Conservation (phyloP, 2,888 invertebrate genomes). For the Melinaea marsaeus region DNA sequence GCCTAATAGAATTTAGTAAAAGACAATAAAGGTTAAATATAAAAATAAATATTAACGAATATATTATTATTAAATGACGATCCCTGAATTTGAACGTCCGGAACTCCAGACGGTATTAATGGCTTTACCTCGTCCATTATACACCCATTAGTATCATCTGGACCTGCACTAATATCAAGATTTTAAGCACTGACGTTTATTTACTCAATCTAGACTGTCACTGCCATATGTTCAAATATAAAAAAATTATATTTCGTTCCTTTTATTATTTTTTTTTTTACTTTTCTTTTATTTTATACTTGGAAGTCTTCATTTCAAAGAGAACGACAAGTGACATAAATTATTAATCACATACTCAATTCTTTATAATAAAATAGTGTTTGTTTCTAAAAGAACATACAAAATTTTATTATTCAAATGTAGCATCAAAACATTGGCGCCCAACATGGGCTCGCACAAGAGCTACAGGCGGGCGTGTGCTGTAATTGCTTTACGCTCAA, state of each 20-base stretch:
- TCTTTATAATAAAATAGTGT: too few species aligned
- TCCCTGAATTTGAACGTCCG: constrained; percentile 36
- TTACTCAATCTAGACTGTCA: constrained; percentile 14
- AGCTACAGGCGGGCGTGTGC: constrained; percentile 31
- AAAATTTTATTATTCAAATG: constrained; percentile 1
- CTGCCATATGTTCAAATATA: constrained; percentile 7
- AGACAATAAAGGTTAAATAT: too few species aligned
- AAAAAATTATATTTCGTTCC: not conserved
- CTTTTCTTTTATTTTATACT: not conserved
- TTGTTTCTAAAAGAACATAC: not conserved
- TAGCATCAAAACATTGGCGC: constrained; percentile 30
- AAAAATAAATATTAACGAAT: constrained; percentile 10
- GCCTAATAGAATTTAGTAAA: too few species aligned
- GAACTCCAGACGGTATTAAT: constrained; percentile 31
- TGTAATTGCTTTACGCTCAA: constrained; percentile 36
- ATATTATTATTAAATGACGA: constrained; percentile 32
- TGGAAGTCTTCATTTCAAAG: not conserved
- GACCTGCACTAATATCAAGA: constrained; percentile 25
- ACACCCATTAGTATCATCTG: constrained; percentile 34
- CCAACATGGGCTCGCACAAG: constrained; percentile 29
- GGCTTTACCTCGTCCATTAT: constrained; percentile 30
- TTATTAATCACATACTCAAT: too few species aligned
- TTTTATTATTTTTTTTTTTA: constrained; percentile 14
- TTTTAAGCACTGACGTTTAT: constrained; percentile 26
- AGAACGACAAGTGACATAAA: too few species aligned